These are phyloP conservation scores for Bombus vancouverensis DNA, from an alignment of 1,140 invertebrate genomes.

Conservation along the genomic window DNA sequence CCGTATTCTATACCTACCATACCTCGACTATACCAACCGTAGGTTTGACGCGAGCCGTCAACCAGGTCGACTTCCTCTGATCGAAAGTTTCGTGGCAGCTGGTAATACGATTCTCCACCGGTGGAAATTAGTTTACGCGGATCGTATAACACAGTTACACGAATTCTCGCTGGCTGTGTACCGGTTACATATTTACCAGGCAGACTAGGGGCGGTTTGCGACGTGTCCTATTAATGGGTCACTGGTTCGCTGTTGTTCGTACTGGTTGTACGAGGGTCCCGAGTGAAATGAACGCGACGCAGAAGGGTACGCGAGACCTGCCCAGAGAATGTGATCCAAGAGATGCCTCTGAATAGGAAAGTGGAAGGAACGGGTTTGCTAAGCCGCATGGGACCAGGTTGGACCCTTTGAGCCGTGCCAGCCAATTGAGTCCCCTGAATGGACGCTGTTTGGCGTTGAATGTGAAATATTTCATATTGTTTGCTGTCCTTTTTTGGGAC, in stretches of 20 bases:
- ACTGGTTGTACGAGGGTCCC: not conserved
- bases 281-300: too few relatives aligned
- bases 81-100: too few relatives aligned
- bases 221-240: slow-evolving; percentile 39
- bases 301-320: not conserved
- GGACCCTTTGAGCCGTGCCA: not conserved
- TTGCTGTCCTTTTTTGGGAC: not conserved
- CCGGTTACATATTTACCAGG: slow-evolving; percentile 5
- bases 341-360: not conserved
- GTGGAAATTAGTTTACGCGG: slow-evolving; percentile 3
- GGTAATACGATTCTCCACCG: too few relatives aligned
- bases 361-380: not conserved
- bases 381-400: not conserved
- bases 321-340: too few relatives aligned
- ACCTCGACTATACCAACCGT: too few relatives aligned
- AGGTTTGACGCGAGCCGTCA: too few relatives aligned
- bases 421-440: not conserved
- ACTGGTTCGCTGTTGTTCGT: slow-evolving; percentile 26
- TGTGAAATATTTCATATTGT: slow-evolving; percentile 10
- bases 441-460: not conserved
- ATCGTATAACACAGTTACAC: slow-evolving; percentile 5
- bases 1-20: too few relatives aligned
- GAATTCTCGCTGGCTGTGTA: not conserved
- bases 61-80: too few relatives aligned
- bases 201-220: not conserved